Evolutionary conservation across 2,113 vertebrate species (phyloP).

Genomic region (Alectura lathami): DNA sequence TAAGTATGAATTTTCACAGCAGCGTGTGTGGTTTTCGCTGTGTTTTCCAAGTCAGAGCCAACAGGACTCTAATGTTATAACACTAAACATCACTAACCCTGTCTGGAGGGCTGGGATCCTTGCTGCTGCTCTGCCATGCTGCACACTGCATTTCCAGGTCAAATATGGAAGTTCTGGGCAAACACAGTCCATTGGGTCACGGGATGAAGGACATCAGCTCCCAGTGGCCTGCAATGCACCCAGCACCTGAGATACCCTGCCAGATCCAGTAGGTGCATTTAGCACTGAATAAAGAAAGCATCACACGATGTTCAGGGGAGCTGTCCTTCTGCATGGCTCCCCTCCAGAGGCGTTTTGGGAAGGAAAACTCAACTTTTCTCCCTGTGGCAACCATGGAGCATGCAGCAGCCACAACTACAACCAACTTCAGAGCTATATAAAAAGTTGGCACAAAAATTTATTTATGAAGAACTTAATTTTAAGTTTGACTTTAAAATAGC

Average conservation of each 20-base stretch:
- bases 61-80: neutral
- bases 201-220: neutral
- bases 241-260: neutral
- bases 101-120: neutral
- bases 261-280: neutral
- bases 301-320: neutral
- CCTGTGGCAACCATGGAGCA: neutral
- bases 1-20: slow-evolving; percentile 61
- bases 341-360: neutral
- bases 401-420: neutral
- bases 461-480: slow-evolving; percentile 46
- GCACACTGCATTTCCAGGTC: neutral
- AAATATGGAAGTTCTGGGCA: neutral
- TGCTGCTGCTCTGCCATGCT: neutral
- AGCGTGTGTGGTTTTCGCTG: slow-evolving; percentile 24
- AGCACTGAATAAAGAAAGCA: neutral
- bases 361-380: neutral
- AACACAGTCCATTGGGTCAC: neutral
- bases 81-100: neutral
- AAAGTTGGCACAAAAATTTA: neutral
- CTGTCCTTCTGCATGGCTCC: neutral
- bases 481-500: slow-evolving; percentile 48
- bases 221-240: neutral
- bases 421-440: neutral
- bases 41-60: slow-evolving; percentile 41